A percentile compares a stretch with the other conserved stretches of the same genome.
Conservation (phyloP, 1,140 invertebrate species). For the Drosophila nikananu region DNA sequence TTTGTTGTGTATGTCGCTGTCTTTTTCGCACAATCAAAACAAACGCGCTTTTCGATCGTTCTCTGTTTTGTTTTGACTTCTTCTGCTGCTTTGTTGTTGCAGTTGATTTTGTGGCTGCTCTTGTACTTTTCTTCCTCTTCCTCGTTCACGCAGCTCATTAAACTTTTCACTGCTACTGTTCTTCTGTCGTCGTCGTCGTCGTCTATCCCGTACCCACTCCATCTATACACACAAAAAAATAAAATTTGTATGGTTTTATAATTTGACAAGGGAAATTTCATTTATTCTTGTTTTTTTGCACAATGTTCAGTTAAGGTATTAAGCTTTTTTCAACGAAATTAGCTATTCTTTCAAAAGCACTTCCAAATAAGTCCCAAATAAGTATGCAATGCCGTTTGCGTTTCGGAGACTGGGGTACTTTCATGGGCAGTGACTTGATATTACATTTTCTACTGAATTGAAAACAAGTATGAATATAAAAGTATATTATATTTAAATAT, state of each 20-base stretch:
- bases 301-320: not conserved
- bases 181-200: conserved; percentile 16
- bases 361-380: not conserved
- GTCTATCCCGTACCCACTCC: not conserved
- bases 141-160: conserved; percentile 63
- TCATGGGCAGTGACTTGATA: not conserved
- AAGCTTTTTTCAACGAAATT: not conserved
- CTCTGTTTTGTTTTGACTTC: conserved; percentile 68
- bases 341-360: not conserved
- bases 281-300: not conserved
- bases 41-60: conserved; percentile 71
- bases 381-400: not conserved
- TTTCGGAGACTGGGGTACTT: not conserved
- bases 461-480: too few relatives aligned
- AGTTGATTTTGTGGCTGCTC: conserved; percentile 18
- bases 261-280: not conserved
- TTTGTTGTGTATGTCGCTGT: conserved; percentile 46
- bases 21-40: conserved; percentile 78
- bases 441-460: not conserved
- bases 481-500: too few relatives aligned
- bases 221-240: not conserved
- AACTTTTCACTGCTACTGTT: conserved; percentile 80
- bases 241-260: not conserved
- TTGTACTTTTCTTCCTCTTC: conserved; percentile 36
- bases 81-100: conserved; percentile 36